Conservation (phyloP, 2,888 invertebrate species). For the Megalurothrips usitatus region DNA sequence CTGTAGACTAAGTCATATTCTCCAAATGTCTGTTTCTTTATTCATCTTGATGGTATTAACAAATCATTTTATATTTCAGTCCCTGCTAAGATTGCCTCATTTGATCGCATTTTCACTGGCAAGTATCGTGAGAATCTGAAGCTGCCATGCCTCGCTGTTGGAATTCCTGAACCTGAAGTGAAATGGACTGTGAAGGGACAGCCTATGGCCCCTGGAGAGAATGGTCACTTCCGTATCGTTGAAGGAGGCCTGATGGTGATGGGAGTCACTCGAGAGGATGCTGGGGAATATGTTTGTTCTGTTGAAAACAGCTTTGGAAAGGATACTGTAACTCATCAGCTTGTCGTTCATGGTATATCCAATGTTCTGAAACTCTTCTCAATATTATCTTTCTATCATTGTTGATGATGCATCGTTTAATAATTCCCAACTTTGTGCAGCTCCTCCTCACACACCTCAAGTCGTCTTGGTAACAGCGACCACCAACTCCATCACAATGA, state of each 20-base stretch:
- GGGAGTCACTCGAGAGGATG: conserved; percentile 82
- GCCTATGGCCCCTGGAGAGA: not conserved
- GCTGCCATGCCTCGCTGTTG: conserved; percentile 86
- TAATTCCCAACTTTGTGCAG: conserved; percentile 46
- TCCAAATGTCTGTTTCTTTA: not conserved
- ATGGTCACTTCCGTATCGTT: not conserved
- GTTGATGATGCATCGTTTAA: conserved; percentile 27
- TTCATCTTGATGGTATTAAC: conserved; percentile 8
- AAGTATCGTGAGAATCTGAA: conserved; percentile 89
- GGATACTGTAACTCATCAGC: conserved; percentile 84
- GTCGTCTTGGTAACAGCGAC: conserved; percentile 70
- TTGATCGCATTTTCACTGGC: conserved; percentile 88
- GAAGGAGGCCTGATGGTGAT: conserved; percentile 90
- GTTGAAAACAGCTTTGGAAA: conserved; percentile 90
- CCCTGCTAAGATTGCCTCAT: conserved; percentile 90
- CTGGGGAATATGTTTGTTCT: conserved; percentile 90
- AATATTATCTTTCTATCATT: not conserved
- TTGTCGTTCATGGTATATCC: conserved; percentile 71
- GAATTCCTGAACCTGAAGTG: conserved; percentile 83
- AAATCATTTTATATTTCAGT: conserved; percentile 52
- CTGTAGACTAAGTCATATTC: not conserved
- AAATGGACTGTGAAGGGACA: conserved; percentile 66
- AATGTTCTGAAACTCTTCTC: not conserved
- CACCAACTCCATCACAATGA: conserved; percentile 68
- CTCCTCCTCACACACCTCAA: conserved; percentile 72